Evolutionary conservation across 2,888 invertebrate species (phyloP).

Genomic region (Merodon equestris): DNA sequence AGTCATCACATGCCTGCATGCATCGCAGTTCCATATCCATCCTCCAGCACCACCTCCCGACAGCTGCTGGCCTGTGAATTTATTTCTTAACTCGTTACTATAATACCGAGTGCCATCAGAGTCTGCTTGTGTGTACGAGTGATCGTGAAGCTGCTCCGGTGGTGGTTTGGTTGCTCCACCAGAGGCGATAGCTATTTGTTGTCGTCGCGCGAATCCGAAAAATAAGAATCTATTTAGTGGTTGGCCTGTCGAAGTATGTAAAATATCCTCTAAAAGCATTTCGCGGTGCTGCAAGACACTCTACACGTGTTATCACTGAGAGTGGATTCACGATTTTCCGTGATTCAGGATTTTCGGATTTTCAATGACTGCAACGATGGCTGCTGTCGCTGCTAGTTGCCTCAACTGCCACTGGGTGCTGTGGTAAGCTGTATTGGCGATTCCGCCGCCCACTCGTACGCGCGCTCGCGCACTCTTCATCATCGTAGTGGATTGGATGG

Average conservation of each 20-base stretch:
- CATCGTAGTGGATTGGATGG: too few species aligned
- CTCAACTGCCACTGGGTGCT: not conserved
- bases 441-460: conserved; percentile 59
- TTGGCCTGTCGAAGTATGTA: conserved; percentile 67
- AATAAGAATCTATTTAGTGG: conserved; percentile 67
- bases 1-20: not conserved
- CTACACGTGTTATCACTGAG: conserved; percentile 70
- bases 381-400: conserved; percentile 37
- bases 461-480: conserved; percentile 57
- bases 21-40: too few species aligned
- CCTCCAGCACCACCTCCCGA: too few species aligned
- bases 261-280: conserved; percentile 70
- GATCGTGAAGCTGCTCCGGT: not conserved
- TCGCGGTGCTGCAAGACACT: conserved; percentile 65
- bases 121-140: not conserved
- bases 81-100: conserved; percentile 53
- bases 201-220: conserved; percentile 66
- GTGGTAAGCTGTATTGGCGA: too few species aligned
- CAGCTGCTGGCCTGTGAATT: conserved; percentile 26
- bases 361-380: too few species aligned
- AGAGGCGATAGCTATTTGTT: conserved; percentile 68
- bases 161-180: conserved; percentile 28
- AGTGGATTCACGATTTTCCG: conserved; percentile 71
- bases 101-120: conserved; percentile 39
- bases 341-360: conserved; percentile 66